Evolutionary conservation across 2,888 invertebrate genomes (phyloP), one percentile per base, ranked within the genome.

Genomic region (Pogonocherus hispidulus): DNA sequence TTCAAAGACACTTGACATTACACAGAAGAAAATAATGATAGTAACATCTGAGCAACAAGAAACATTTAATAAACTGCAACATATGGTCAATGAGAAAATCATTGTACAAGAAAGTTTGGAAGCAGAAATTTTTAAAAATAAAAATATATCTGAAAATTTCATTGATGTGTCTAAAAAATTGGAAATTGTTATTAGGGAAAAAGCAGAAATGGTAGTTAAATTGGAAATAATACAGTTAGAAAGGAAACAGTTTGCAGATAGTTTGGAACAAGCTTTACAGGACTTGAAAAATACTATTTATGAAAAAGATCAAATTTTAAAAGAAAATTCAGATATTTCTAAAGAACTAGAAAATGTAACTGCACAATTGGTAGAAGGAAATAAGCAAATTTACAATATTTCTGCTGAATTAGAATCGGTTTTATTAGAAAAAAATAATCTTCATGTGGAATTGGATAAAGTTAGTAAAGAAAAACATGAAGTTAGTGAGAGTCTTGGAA

Each of bases 331-430:
- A 11, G 18, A 14, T 16, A 51, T 19, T 27, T 51, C 9, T 19
- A 65, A 49, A 11, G 22, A 67, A 60, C 37, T 67, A n/a, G 63
- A 71, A 52, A 55, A 37, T 37, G 37, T 62, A 4, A 49, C 47
- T 9, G 19, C 23, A 32, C 56, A 64, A 32, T 22, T 57, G 8
- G 47, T 62, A 47, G 22, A 63, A 44, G 18, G 27, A 37, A 37
- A 35, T 3, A n/a, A 55, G 6, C 55, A 54, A 19, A n/a, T 57
- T 49, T 14, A 63, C 19, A n/a, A 11, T 51, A 11, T 14, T 67
- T 14, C 18, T 46, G 52, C 41, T 51, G 18, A 59, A 44, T 27
- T 70, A 22, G 51, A 67, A 23, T 41, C 41, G 8, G 23, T 41
- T 5, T 49, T 20, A 32, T 9, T 20, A 8, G 62, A 65, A 56